Conservation (phyloP, 2,113 vertebrate species). For the Calidris pugnax region DNA sequence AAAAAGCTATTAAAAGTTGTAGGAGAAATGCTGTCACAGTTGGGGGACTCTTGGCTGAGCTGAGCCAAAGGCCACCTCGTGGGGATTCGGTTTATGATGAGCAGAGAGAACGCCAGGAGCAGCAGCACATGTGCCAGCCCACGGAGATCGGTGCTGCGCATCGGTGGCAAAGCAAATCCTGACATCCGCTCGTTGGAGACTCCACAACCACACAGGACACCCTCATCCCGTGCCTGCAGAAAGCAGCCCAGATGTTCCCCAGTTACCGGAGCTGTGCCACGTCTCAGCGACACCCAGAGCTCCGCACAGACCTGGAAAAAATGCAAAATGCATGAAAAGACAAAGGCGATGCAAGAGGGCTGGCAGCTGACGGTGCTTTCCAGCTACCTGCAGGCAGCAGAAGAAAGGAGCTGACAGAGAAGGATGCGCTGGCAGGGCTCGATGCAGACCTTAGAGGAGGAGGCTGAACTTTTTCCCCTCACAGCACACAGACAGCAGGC, state of each 20-base stretch:
- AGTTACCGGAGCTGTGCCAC: not conserved
- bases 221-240: not conserved
- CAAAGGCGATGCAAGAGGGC: not conserved
- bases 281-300: not conserved
- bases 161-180: not conserved
- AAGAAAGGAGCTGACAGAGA: conserved; percentile 19
- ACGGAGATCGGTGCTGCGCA: not conserved
- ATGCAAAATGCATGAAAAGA: not conserved
- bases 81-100: not conserved
- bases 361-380: not conserved
- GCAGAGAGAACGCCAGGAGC: not conserved
- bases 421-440: not conserved
- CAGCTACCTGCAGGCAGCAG: conserved; percentile 39
- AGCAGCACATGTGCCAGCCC: not conserved
- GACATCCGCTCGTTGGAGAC: not conserved
- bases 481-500: not conserved
- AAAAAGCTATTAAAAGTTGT: not conserved
- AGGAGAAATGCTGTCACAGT: not conserved
- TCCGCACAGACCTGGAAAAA: not conserved
- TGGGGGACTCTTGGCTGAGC: not conserved
- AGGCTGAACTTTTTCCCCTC: not conserved
- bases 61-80: not conserved
- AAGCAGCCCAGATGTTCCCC: not conserved
- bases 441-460: not conserved
- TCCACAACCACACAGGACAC: not conserved